Base-by-base conservation (phyloP, 2,888 invertebrate genomes). In the Tupiocoris notatus region DNA sequence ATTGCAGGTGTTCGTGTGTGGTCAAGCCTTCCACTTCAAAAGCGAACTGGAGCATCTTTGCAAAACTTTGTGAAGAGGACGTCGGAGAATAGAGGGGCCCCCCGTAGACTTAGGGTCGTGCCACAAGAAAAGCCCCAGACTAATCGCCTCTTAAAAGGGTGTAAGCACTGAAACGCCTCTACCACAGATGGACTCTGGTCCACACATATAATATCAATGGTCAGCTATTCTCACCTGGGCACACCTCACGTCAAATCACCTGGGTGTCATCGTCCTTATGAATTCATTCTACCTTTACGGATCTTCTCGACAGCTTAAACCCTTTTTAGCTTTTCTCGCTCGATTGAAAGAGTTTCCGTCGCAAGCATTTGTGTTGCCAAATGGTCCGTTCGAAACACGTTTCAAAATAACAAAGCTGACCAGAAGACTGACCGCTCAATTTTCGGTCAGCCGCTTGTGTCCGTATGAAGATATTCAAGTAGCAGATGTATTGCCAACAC, bases 131-230 rank as follows among this genome's bases (percentile, higher is more conserved):
- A 39, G 39, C 39, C 39, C 39, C 39, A 39, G 39, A 39, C 70
- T 70, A 70, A 70, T 70, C 70, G 70, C 70, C 70, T 58, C 70
- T 70, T 70, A 70, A 70, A 70, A 59, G 70, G 70, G 23, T 70
- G 70, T 70, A 70, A 70, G 70, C 70, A 58, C 24, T 3, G 12
- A 39, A 39, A 39, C 39, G 65, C 58, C 22, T 24, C 58, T 59
- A 23, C 25, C 70, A 70, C 70, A 70, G 70, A 70, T 59, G 70
- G 70, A 59, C 70, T n/a, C 59, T 24, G 0, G 39, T 12, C 24
- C 39, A n/a, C n/a, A 39, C 39, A 39, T 39, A 39, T 39, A 39
- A 39, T 39, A 12, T 39, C 39, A 25, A 9, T n/a, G 70, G 70
- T 70, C 70, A 70, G 58, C 59, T 57, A 23, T 65, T 54, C 59